Evolutionary conservation across 2,113 vertebrate species (phyloP), one percentile per base, ranked within the genome.

Genomic region (Pterocles orientalis): DNA sequence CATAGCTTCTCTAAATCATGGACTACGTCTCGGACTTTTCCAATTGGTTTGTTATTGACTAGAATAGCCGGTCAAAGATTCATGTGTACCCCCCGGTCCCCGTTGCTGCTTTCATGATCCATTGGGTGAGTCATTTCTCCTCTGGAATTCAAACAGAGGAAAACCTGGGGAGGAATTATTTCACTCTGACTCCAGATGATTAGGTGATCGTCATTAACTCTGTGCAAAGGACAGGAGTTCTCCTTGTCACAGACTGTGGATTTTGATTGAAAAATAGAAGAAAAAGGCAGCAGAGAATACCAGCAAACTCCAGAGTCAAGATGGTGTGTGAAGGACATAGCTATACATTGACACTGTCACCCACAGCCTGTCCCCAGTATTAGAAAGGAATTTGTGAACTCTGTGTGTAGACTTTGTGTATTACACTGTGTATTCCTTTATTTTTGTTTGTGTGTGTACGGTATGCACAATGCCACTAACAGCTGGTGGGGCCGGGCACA

Each of bases 401-500:
- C 2, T 34, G 31, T 53, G 19, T 81, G n/a, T 48, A 87, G 68
- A 36, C 86, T 62, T 75, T 60, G 58, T 33, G 39, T 47, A 33
- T 70, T 78, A 31, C 43, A 60, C 23, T 56, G 18, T 26, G 14
- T 73, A 17, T 82, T 69, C 9, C 4, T 9, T 14, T 56, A 34
- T 8, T n/a, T 18, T 50, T n/a, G 26, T 29, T 26, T 83, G 6
- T 31, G 10, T 50, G 18, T 86, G 16, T 69, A 33, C 81, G 54
- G 58, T n/a, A 64, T 71, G 69, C 65, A 93, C 90, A 94, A 81
- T 88, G 6, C 60, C 92, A 53, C 64, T 70, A 77, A 78, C 72
- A 93, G 86, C 76, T 90, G 88, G 86, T 86, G 43, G 81, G 94
- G 90, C 72, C 82, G 90, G 94, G 80, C 80, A 91, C 92, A 94